Evolutionary conservation across 2,888 invertebrate genomes (phyloP), one percentile per base, ranked within the genome.

Genomic region (Meiosimyza platycephala): DNA sequence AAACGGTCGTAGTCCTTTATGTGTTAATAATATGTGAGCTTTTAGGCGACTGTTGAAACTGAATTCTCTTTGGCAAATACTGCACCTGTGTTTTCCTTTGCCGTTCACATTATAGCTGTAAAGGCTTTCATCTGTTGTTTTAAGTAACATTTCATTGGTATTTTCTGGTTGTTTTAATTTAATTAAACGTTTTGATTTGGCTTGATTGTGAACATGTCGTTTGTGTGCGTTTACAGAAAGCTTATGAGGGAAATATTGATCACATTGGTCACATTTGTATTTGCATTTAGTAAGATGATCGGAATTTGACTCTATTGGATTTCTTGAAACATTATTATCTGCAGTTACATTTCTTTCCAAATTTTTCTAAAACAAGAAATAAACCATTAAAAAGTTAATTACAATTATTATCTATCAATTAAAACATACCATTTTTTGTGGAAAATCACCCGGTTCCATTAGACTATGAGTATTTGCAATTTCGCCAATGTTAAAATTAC

Each of bases 21-120:
- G 76, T 16, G 75, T 74, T 6, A 75, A 75, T n/a, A 75, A 60
- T 52, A 76, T 70, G 51, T 76, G 76, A 12, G 74, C 75, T 52
- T 74, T 72, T 2, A 76, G 57, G 55, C 75, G 76, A 67, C 75
- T 75, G 65, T 76, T 76, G 7, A 72, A 75, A 60, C 75, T 76
- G 52, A 76, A 72, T 0, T 75, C 70, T 28, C 74, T 76, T 33
- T 75, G 63, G 22, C 76, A 76, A 13, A 76, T 52, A n/a, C 72
- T 55, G 33, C 76, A 76, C 74, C 63, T 76, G 75, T 54, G 75
- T 54, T 3, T 76, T 71, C 28, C 72, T 72, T 22, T 74, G 75
- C 54, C 55, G 64, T 4, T 57, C 66, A 18, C 69, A 51, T 69
- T 71, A 75, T 54, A 75, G 76, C 63, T 71, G 69, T 68, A 74